Evolutionary conservation across 2,797 vertebrate genomes (phyloP), one percentile per base, ranked within the genome.

Genomic region (Podarcis siculus): DNA sequence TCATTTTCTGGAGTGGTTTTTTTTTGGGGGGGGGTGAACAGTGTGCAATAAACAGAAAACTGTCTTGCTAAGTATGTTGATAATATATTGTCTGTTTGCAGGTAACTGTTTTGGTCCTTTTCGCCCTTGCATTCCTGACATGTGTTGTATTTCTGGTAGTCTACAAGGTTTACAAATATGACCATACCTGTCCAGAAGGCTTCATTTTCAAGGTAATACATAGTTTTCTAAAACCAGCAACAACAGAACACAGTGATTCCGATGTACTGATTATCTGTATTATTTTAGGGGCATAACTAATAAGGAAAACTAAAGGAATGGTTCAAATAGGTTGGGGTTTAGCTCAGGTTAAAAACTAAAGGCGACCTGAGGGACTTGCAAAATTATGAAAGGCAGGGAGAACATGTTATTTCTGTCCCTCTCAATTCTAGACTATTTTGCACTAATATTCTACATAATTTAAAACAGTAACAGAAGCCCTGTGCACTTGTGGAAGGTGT

Each of bases 131-230:
- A 0, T 99, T 99, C 96, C 96, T 99, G 95, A 98, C 98, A 0
- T 99, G 98, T 66, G 97, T 99, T 85, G 98, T 98, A 93, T 99
- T 99, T 96, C 97, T 99, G 97, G 98, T 99, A 1, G 98, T 99
- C 97, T 99, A 99, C 97, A 99, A 99, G 96, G 98, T 99, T 94
- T 99, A 99, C 96, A 98, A 98, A 96, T 99, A 99, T 3, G 98
- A 99, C 91, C 98, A 98, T 86, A 97, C 98, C 35, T 99, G 98
- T 95, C 98, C 98, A 0, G 98, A 99, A 86, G 98, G 98, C 91
- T 99, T 98, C 66, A 92, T 99, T 92, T 98, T 98, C 96, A 98
- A 97, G 98, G 98, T 99, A 98, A 97, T 8, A 2, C 73, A 21
- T 3, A 58, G 5, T 0, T 0, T 58, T 82, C 13, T 86, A 58